phyloP scores from a whole-genome alignment of 2,797 vertebrate species.

The Lacerta viridis region DNA sequence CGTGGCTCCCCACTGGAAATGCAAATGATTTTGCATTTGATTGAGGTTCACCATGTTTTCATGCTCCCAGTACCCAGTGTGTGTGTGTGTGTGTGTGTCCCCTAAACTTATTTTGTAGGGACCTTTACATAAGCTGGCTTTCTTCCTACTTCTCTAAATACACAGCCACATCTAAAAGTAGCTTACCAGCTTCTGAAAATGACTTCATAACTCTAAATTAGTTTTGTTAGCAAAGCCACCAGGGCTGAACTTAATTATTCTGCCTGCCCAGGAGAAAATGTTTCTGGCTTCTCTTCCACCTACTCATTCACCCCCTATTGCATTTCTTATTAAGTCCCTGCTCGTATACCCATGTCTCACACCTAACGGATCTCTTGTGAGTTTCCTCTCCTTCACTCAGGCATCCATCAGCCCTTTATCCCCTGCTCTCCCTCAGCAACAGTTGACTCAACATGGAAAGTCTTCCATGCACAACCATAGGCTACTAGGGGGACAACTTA shows the following conservation, averaged over 20 bases:
- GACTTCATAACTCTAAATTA: background rate
- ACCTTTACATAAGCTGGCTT: background rate
- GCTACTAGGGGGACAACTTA: too few relatives aligned
- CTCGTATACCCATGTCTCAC: too few relatives aligned
- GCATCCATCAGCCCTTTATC: too few relatives aligned
- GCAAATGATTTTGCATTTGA: slow-evolving; percentile 38
- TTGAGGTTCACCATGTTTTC: background rate
- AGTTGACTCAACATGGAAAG: too few relatives aligned
- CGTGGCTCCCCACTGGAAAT: slow-evolving; percentile 22
- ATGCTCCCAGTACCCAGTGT: too few relatives aligned
- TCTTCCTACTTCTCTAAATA: background rate
- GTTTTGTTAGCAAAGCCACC: background rate
- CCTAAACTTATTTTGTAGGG: background rate
- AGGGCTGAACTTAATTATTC: background rate
- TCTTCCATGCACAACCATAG: too few relatives aligned
- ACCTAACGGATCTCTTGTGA: too few relatives aligned
- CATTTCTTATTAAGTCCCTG: background rate
- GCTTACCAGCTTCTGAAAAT: background rate
- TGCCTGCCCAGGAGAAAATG: background rate
- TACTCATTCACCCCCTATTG: background rate
- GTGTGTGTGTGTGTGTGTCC: too few relatives aligned
- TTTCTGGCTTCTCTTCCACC: background rate
- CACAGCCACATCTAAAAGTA: background rate
- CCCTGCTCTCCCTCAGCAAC: too few relatives aligned
- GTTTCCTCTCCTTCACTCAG: too few relatives aligned